phyloP scores from a whole-genome alignment of 2,113 vertebrate species.

The Pipa parva region DNA sequence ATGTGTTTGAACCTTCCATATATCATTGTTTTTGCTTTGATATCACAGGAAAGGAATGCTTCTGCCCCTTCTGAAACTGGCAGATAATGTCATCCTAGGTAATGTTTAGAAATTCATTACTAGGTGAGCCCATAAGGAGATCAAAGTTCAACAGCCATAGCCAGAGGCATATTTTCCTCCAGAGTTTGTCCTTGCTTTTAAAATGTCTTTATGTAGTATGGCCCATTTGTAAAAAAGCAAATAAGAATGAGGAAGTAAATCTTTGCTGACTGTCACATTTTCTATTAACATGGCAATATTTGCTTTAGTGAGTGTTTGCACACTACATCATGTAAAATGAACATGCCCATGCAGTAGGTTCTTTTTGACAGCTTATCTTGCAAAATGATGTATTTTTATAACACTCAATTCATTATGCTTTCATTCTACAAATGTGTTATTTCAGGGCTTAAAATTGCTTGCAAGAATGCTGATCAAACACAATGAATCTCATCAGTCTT shows the following conservation, averaged over 20 bases:
- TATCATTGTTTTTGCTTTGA: too few relatives aligned
- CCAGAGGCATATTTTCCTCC: conserved; percentile 31
- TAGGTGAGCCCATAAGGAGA: conserved; percentile 16
- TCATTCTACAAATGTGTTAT: conserved; percentile 3
- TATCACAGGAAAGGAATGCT: neutral
- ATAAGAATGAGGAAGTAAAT: conserved; percentile 36
- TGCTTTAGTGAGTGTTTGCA: conserved; percentile 23
- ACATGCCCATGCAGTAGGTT: conserved; percentile 18
- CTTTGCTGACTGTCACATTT: conserved; percentile 25
- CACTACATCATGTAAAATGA: conserved; percentile 21
- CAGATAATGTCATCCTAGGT: neutral
- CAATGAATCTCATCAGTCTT: neutral
- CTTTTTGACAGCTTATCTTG: conserved; percentile 16
- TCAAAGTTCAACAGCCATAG: conserved; percentile 37
- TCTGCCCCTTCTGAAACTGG: conserved; percentile 10
- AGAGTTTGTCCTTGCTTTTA: conserved; percentile 26
- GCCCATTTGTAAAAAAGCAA: conserved; percentile 21
- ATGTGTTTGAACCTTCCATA: neutral
- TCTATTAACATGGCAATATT: conserved; percentile 26
- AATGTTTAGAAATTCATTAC: conserved; percentile 36
- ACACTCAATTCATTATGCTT: conserved; percentile 1
- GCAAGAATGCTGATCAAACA: neutral
- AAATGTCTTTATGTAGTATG: conserved; percentile 22
- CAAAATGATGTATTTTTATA: conserved; percentile 18
- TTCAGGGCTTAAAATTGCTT: too few relatives aligned